phyloP scores from a whole-genome alignment of 2,888 invertebrate species.

The Scaptomyza cyrtandrae region DNA sequence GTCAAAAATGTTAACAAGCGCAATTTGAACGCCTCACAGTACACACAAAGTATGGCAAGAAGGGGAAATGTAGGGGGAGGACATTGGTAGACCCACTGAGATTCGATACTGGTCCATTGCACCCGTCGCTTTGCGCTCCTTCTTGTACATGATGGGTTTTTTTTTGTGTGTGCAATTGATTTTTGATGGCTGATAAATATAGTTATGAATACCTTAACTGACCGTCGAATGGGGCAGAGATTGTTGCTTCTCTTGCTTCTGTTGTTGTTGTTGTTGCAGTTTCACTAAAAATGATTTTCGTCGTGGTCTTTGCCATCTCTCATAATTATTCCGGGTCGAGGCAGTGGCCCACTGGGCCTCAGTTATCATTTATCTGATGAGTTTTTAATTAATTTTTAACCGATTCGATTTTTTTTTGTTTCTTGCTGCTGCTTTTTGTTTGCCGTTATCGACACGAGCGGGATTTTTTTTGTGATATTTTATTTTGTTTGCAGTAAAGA shows the following conservation, averaged over 20 bases:
- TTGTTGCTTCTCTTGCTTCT: neutral
- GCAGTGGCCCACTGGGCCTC: conserved; percentile 28
- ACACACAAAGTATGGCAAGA: conserved; percentile 8
- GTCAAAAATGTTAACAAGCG: conserved; percentile 81
- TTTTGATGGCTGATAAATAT: conserved; percentile 76
- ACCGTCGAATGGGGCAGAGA: conserved; percentile 11
- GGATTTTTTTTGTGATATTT: neutral
- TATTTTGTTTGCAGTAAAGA: neutral
- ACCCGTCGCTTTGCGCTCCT: conserved; percentile 30
- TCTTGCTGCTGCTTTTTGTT: conserved; percentile 13
- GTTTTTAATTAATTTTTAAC: conserved; percentile 74
- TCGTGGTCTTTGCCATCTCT: conserved; percentile 27
- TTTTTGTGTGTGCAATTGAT: conserved; percentile 69
- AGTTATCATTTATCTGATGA: conserved; percentile 70
- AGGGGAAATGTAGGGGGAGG: neutral
- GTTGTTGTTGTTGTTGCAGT: conserved; percentile 3
- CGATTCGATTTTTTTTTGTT: conserved; percentile 29
- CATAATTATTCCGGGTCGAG: conserved; percentile 47
- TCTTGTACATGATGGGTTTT: conserved; percentile 41
- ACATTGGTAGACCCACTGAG: conserved; percentile 18
- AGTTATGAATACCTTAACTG: conserved; percentile 77
- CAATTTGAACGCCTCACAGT: conserved; percentile 75
- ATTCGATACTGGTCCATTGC: too few species aligned
- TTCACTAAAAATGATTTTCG: conserved; percentile 56
- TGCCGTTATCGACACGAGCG: conserved; percentile 16